Evolutionary conservation across 2,113 vertebrate genomes (phyloP), one percentile per base, ranked within the genome.

Genomic region (Andinoacara biseriatus): DNA sequence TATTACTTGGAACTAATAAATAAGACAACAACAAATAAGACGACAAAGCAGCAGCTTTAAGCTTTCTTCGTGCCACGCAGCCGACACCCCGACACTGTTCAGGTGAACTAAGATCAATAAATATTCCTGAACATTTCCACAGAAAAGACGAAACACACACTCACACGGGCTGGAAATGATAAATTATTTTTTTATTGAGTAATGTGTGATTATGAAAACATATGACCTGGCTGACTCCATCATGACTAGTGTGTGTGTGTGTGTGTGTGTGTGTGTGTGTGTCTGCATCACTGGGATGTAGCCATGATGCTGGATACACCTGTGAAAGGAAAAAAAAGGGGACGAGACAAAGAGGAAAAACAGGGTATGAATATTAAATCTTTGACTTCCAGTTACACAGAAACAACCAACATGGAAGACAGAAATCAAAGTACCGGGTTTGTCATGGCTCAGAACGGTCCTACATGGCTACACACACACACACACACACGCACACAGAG

Each of bases 301-400:
- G 97, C 97, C 97, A 98, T 98, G 87, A 98, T 98, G 91, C 96
- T 96, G 77, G 96, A 96, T 5, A 96, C 96, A 89, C 96, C 96
- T 95, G 88, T 11, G 38, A 58, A 72, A 10, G 81, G 14, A 58
- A 43, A 29, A 31, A 43, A 57, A 5, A n/a, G n/a, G 81, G 8
- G 5, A 22, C 14, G 43, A 15, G 13, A 46, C 13, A 11, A 2
- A 46, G 43, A 46, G 13, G 13, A 43, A 57, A 7, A 56, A 43
- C 58, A 29, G 10, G 62, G 14, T 17, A 46, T 65, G 63, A 67
- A 67, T 18, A 18, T 67, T 3, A 26, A 31, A 75, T 14, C 10
- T 26, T 58, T 56, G 29, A 29, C 5, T 29, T 62, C 4, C 18
- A 67, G n/a, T 38, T 7, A 57, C 18, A 14, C 1, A 8, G 8